These are phyloP conservation scores for Athripsodes cinereus DNA, from an alignment of 2,888 invertebrate species.

Conservation along the genomic window DNA sequence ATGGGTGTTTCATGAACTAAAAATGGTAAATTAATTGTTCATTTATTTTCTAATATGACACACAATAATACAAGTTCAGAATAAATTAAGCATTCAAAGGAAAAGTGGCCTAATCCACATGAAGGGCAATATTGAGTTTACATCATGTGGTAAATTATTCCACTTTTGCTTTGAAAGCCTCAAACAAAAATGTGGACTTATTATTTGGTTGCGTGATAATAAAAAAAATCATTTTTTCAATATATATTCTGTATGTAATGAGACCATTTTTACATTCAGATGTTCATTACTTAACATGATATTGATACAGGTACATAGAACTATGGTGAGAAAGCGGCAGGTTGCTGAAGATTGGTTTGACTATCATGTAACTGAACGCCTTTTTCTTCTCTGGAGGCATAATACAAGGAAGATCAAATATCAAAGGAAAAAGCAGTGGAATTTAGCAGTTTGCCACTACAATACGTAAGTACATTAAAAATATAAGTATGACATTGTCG, in stretches of 20 bases:
- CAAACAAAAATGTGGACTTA: too few species aligned
- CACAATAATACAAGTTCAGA: too few species aligned
- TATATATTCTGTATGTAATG: too few species aligned
- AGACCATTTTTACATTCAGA: too few species aligned
- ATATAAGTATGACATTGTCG: not conserved
- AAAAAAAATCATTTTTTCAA: too few species aligned
- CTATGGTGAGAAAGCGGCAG: constrained; percentile 51
- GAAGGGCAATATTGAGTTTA: too few species aligned
- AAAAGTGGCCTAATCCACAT: too few species aligned
- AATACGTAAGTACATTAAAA: constrained; percentile 37
- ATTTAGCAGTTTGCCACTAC: constrained; percentile 43
- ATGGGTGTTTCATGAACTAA: constrained; percentile 45
- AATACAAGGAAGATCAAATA: constrained; percentile 41
- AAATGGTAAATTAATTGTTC: constrained; percentile 35
- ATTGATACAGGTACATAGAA: constrained; percentile 31
- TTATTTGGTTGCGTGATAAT: too few species aligned
- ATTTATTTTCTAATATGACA: not conserved
- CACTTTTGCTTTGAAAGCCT: too few species aligned
- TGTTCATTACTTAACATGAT: too few species aligned
- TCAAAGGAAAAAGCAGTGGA: constrained; percentile 44
- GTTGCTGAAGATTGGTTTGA: constrained; percentile 70
- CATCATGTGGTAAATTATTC: too few species aligned
- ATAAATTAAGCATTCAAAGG: too few species aligned
- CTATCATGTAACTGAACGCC: constrained; percentile 49
- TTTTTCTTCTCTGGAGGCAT: constrained; percentile 47